phyloP scores from a whole-genome alignment of 2,113 vertebrate genomes.

The Zosterops japonicus region DNA sequence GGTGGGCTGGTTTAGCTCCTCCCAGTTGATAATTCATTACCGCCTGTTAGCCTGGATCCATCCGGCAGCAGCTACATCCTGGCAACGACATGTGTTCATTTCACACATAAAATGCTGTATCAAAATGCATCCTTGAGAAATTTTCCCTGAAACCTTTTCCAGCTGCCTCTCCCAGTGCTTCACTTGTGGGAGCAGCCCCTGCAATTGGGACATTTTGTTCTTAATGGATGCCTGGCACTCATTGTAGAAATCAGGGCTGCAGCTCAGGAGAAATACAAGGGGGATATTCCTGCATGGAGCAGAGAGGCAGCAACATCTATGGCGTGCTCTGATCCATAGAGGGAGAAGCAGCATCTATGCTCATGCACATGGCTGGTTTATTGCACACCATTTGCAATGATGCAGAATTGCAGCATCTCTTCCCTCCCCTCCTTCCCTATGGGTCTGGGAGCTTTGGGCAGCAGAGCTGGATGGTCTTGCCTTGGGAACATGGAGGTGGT shows the following conservation, averaged over 20 bases:
- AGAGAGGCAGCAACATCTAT: neutral
- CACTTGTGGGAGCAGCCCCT: neutral
- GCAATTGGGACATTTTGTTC: neutral
- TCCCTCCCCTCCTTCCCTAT: neutral
- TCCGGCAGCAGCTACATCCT: conserved; percentile 7
- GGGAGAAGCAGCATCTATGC: neutral
- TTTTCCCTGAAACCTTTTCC: neutral
- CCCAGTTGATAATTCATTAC: conserved; percentile 30
- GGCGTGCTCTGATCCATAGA: fast-evolving
- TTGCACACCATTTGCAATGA: fast-evolving
- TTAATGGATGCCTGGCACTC: neutral
- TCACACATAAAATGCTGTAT: conserved; percentile 37
- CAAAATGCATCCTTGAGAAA: neutral
- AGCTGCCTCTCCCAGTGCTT: neutral
- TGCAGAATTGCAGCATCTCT: neutral
- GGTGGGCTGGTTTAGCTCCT: conserved; percentile 20
- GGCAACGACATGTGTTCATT: neutral
- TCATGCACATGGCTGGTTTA: neutral
- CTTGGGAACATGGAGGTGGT: neutral
- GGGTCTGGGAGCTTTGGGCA: neutral
- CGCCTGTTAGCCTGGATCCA: neutral
- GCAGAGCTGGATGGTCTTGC: neutral
- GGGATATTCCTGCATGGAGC: neutral
- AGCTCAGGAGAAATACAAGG: neutral
- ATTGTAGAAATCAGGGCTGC: neutral